A percentile compares a stretch with the other conserved stretches of the same genome.
Evolutionary conservation across 2,113 vertebrate species (phyloP).

Genomic region (Vulpes ferrilata): DNA sequence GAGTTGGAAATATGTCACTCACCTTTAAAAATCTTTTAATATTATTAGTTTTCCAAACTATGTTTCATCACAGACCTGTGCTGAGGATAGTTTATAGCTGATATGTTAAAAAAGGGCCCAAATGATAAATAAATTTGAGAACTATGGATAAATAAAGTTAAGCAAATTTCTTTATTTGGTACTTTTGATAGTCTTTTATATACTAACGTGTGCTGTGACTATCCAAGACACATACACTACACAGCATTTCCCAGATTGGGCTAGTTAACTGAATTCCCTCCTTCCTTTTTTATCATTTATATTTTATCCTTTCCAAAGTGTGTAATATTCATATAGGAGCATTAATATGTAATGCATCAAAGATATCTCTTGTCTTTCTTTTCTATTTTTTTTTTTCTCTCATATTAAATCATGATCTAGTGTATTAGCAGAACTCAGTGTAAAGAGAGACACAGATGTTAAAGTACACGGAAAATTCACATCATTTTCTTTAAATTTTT

Average conservation of each 20-base stretch:
- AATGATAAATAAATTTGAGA: not conserved
- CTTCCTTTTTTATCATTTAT: not conserved
- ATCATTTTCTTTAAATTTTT: not conserved
- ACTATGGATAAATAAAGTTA: not conserved
- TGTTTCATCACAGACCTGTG: not conserved
- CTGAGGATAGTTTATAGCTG: not conserved
- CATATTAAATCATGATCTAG: not conserved
- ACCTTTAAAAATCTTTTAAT: conserved; percentile 22
- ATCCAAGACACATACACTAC: not conserved
- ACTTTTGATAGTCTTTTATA: not conserved
- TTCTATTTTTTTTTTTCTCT: not conserved
- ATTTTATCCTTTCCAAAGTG: not conserved
- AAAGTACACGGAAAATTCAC: not conserved
- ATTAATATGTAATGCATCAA: not conserved
- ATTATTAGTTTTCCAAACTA: not conserved
- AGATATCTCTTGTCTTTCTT: not conserved
- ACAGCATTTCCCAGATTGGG: not conserved
- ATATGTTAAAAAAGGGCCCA: not conserved
- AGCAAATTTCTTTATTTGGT: conserved; percentile 2
- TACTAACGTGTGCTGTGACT: not conserved
- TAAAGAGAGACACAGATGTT: not conserved
- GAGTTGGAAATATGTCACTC: not conserved
- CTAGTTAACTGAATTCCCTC: not conserved
- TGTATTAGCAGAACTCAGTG: not conserved
- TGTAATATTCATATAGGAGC: not conserved